A percentile compares a stretch with the other conserved stretches of the same genome.
Evolutionary conservation across 2,888 invertebrate genomes (phyloP).

Genomic region (Anoplius nigerrimus): DNA sequence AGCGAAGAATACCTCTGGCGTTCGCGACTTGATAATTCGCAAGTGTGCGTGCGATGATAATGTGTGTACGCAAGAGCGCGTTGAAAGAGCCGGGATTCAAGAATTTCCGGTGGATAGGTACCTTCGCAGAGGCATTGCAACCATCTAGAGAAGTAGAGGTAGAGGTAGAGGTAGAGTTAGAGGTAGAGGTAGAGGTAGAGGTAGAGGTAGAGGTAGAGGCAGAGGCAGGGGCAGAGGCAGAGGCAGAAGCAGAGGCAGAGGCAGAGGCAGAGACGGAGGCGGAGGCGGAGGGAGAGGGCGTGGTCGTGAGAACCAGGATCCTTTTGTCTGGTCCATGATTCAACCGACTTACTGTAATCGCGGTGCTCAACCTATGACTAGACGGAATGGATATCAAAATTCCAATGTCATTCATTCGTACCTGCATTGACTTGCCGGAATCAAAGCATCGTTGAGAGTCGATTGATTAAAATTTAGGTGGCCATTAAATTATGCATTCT

Average conservation of each 20-base stretch:
- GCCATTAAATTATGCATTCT: no score
- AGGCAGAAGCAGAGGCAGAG: no score
- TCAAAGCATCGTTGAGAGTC: no score
- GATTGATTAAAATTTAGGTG: no score
- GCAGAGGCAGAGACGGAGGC: no score
- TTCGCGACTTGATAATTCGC: not conserved
- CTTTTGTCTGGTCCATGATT: constrained; percentile 67
- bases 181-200: no score
- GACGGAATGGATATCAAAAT: no score
- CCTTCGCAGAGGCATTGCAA: constrained; percentile 62
- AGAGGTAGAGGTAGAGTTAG: no score
- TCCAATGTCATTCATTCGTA: no score
- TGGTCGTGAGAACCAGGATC: constrained; percentile 71
- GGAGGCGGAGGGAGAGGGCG: constrained; percentile 66
- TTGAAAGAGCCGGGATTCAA: constrained; percentile 51
- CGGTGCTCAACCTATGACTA: constrained; percentile 59
- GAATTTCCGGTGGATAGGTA: constrained; percentile 66
- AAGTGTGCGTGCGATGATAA: constrained; percentile 14
- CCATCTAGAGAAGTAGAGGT: constrained; percentile 42
- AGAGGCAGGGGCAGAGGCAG: no score
- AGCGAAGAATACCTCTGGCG: not conserved
- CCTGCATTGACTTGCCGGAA: no score
- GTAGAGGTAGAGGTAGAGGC: no score
- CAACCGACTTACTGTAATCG: constrained; percentile 52
- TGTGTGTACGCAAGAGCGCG: constrained; percentile 25